Base-by-base conservation (phyloP, 2,797 vertebrate species). In the Helarctos malayanus region DNA sequence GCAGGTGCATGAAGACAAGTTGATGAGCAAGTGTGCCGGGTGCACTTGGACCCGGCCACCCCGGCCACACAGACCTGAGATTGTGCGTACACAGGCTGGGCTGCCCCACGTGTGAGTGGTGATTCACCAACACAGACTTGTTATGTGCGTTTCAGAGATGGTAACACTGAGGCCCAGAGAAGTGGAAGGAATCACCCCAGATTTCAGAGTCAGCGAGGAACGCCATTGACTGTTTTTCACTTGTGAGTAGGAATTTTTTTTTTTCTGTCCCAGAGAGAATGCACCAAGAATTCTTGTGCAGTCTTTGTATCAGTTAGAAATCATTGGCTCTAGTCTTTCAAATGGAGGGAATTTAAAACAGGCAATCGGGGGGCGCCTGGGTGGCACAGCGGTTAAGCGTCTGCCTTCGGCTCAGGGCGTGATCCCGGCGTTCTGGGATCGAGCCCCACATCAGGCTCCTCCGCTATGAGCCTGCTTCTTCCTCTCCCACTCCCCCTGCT, bases 111-210 rank as follows among this genome's bases (percentile, higher is more conserved):
- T 25, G 9, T 45, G 27, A 52, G 71, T 1, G 2, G 45, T 5
- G 32, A 21, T 23, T 47, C 35, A 13, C 2, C 78, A 41, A 63
- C 13, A 23, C 14, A 13, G 49, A 23, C 41, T 57, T 59, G 7
- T 0, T 11, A 13, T 10, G 10, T 14, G 29, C 56, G 80, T 88
- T 94, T 92, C 63, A 85, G 41, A 88, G 52, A 83, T 1, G 1
- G 5, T 8, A 54, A 93, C 94, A 73, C 59, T 38, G 59, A 92
- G 61, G 41, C 56, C n/a, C 73, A 32, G 49, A 15, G 14, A 38
- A 3, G 3, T 41, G 0, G 27, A 56, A 1, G 23, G 7, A 69
- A 25, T 49, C n/a, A 9, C 1, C 14, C 41, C 10, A 4, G 23
- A 5, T 23, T 57, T 78, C 57, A 54, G 5, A 18, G 47, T 49